Base-by-base conservation (phyloP, 2,113 vertebrate genomes). In the Gymnobelideus leadbeateri region DNA sequence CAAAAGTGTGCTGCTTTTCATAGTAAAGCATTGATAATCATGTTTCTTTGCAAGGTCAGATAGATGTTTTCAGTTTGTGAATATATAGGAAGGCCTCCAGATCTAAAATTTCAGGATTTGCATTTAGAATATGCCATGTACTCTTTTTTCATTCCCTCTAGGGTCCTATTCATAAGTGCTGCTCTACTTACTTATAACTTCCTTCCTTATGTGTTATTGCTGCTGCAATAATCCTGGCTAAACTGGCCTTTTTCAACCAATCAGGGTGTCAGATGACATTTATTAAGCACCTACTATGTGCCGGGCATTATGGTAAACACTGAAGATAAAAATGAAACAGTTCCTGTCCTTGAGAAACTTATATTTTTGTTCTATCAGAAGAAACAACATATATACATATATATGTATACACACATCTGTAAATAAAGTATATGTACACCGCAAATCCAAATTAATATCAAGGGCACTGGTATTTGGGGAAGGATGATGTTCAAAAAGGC, bases 1-100 rank as follows among this genome's bases (percentile, higher is more conserved):
- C n/a, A 84, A 84, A 84, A n/a, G 7, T 84, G 19, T 84, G 37
- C 37, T 43, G 31, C 11, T 49, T 90, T 97, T 92, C 55, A 89
- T 19, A 37, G 26, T 49, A 89, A 19, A 0, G 0, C 52, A n/a
- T 24, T 91, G 25, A 77, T 37, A 23, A 53, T 55, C 16, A 51
- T 91, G 37, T 6, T 47, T 2, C 31, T 50, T 95, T 92, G 24
- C 5, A 51, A 43, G 50, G 16, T 91, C 91, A 52, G 47, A 25
- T 51, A 91, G 55, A n/a, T 92, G n/a, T 31, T 94, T 54, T 92
- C 54, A 84, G 47, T 9, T 46, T 53, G 50, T 9, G 37, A 84
- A 47, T 50, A 43, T 96, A 51, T 7, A 89, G 84, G 46, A 90
- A 94, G 95, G 24, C 24, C 43, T 43, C 51, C 77, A 8, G 46